These are phyloP conservation scores for Pangasius macronema DNA, from an alignment of 2,797 vertebrate species.

Conservation along the genomic window DNA sequence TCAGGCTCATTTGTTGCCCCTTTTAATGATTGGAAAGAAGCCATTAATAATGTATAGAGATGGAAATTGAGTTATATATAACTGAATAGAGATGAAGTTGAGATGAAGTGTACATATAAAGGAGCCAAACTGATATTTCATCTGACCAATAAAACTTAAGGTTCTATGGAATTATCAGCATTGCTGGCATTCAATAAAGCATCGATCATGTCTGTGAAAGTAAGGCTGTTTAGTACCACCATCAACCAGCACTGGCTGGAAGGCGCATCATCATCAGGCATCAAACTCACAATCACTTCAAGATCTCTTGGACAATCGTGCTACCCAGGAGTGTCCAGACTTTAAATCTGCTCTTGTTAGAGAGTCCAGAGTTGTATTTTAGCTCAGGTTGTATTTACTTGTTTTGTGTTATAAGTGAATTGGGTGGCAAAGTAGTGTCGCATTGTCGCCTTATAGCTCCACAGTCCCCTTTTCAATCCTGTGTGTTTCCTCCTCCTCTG, in stretches of 20 bases:
- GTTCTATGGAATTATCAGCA: neutral
- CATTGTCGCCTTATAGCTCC: neutral
- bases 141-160: neutral
- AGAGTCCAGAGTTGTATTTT: neutral
- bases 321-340: neutral
- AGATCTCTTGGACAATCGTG: neutral
- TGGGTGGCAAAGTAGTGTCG: neutral
- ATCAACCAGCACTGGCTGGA: neutral
- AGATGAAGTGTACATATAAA: neutral
- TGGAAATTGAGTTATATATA: neutral
- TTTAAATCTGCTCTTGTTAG: neutral
- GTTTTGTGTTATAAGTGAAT: neutral
- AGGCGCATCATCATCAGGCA: neutral
- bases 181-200: neutral
- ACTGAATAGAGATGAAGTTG: neutral
- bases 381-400: neutral
- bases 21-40: conserved; percentile 24
- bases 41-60: conserved; percentile 6
- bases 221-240: neutral
- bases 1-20: conserved; percentile 36
- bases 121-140: neutral
- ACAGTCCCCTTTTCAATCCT: too few species aligned
- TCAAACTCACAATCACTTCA: neutral
- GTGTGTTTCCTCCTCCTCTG: too few species aligned
- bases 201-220: neutral